Evolutionary conservation across 2,113 vertebrate genomes (phyloP).

Genomic region (Cisticola juncidis): DNA sequence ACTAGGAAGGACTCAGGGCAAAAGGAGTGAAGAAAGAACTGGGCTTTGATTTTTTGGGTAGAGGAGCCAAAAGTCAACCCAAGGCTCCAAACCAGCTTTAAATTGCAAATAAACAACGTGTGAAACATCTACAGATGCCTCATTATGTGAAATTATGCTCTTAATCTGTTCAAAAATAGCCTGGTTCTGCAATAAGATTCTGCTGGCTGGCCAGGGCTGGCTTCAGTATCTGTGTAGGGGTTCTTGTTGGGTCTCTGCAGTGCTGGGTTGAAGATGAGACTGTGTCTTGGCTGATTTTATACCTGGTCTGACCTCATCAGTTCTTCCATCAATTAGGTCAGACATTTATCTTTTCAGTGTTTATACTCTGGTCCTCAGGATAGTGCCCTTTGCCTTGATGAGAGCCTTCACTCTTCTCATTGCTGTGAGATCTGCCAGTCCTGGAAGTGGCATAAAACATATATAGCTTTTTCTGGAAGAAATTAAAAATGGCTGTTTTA

Average conservation of each 20-base stretch:
- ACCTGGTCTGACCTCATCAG: neutral
- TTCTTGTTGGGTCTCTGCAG: neutral
- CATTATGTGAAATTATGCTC: neutral
- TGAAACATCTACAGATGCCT: neutral
- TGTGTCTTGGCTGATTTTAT: neutral
- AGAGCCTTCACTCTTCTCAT: rapidly evolving
- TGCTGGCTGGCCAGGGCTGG: neutral
- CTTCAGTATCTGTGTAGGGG: rapidly evolving
- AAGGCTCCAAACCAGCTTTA: neutral
- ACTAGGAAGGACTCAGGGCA: neutral
- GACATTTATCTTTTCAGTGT: neutral
- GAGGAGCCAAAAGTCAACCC: neutral
- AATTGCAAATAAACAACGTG: neutral
- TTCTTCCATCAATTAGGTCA: neutral
- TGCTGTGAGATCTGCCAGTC: neutral
- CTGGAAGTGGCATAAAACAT: neutral
- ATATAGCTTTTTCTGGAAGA: neutral
- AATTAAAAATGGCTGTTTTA: neutral
- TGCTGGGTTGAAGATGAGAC: neutral
- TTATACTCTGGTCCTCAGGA: neutral
- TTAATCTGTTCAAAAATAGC: neutral
- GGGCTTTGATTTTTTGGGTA: neutral
- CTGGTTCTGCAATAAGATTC: neutral
- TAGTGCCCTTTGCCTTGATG: neutral
- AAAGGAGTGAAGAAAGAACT: neutral